phyloP scores from a whole-genome alignment of 2,888 invertebrate genomes.

The Antitype chi region DNA sequence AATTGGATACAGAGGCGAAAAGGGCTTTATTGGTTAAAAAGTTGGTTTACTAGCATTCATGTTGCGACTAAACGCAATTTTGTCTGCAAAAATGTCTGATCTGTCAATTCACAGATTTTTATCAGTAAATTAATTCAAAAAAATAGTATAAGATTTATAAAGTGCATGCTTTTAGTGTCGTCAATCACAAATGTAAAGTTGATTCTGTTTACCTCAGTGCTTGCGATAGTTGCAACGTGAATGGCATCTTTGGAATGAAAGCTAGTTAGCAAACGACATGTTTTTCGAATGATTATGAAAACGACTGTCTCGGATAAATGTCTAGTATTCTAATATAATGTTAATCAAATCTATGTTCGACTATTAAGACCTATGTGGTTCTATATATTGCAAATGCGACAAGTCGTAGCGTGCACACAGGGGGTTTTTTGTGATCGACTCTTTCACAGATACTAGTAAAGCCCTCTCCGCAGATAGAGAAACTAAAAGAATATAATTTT shows the following conservation, averaged over 20 bases:
- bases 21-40: constrained; percentile 79
- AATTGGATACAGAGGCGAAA: constrained; percentile 80
- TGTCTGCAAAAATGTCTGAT: not conserved
- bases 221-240: constrained; percentile 46
- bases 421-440: constrained; percentile 45
- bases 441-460: constrained; percentile 72
- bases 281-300: constrained; percentile 53
- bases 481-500: constrained; percentile 72
- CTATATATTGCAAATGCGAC: constrained; percentile 45
- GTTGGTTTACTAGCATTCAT: constrained; percentile 42
- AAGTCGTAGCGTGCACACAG: constrained; percentile 41
- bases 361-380: constrained; percentile 41
- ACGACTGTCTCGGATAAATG: constrained; percentile 61
- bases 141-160: constrained; percentile 4
- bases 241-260: constrained; percentile 34
- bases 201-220: not conserved
- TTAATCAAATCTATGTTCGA: constrained; percentile 59
- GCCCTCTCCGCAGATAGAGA: constrained; percentile 76
- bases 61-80: constrained; percentile 41
- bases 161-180: constrained; percentile 26
- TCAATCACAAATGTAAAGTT: constrained; percentile 5
- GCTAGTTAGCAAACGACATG: constrained; percentile 46
- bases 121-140: not conserved
- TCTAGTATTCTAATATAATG: constrained; percentile 65
- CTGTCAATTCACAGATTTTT: not conserved